Base-by-base conservation (phyloP, 2,113 vertebrate species). In the Alethe castanea region DNA sequence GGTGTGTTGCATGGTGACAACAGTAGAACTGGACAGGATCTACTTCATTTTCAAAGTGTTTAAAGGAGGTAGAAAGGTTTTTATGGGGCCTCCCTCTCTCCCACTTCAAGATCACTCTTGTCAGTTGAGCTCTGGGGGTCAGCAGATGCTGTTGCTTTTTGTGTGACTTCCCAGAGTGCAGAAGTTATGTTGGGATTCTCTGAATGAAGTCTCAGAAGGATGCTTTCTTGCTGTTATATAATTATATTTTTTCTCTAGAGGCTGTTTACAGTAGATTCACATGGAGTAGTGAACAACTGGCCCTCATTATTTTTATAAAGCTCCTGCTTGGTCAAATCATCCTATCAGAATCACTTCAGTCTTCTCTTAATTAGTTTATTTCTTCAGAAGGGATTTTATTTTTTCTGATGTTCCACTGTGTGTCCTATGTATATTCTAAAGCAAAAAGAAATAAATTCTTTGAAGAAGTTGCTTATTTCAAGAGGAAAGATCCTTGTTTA, bases 391-490 rank as follows among this genome's bases (percentile, higher is more conserved):
- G 19, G 31, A 60, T 88, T 91, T 74, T 35, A 36, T 62, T 88
- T 93, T 74, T 92, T 74, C 40, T 47, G 5, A 3, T 2, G 47
- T 86, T 73, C 11, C 28, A 14, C 40, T 83, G 19, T 86, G 67
- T 81, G 92, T 96, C 86, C 42, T 70, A 1, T 77, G 24, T 86
- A 56, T 52, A 64, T 83, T 88, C 50, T 67, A 57, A 28, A 83
- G 36, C 38, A 86, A 92, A 86, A 94, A 44, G 17, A 92, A 90
- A 93, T 86, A 10, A 70, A 56, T 94, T 93, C 35, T 90, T 85
- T 74, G 76, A 96, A 94, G 60, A 93, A 77, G 64, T 60, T 78
- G 47, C 36, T 83, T 81, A 56, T 93, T 94, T 86, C 67, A 92
- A 88, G 74, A 92, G 35, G 33, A 60, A 78, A 69, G 33, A 24